Conservation (phyloP, 2,888 invertebrate species). For the Drosophila antonietae region DNA sequence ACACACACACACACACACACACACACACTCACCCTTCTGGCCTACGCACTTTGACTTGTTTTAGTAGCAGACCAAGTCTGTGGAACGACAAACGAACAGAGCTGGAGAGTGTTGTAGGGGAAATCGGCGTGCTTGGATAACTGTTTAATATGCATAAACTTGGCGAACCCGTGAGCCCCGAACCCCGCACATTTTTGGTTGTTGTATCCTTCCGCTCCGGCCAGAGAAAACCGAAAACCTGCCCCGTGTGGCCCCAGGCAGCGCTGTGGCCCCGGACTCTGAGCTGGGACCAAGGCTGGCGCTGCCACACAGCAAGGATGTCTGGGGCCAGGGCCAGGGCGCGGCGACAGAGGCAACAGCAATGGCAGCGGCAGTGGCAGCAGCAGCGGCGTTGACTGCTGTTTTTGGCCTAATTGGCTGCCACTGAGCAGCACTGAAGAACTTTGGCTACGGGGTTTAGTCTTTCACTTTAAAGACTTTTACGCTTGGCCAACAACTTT, state of each 20-base stretch:
- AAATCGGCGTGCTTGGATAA: slow-evolving; percentile 57
- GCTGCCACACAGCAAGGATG: neutral
- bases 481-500: slow-evolving; percentile 21
- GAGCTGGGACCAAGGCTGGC: slow-evolving; percentile 6
- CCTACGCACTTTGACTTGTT: slow-evolving; percentile 24
- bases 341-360: neutral
- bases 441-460: slow-evolving; percentile 51
- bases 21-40: neutral
- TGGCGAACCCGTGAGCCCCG: slow-evolving; percentile 34
- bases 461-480: slow-evolving; percentile 35
- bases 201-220: slow-evolving; percentile 45
- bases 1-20: neutral
- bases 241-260: slow-evolving; percentile 42
- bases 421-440: slow-evolving; percentile 59
- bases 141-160: slow-evolving; percentile 80
- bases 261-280: slow-evolving; percentile 12
- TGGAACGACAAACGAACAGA: neutral
- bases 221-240: slow-evolving; percentile 32
- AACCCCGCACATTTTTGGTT: slow-evolving; percentile 40
- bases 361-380: neutral
- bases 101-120: neutral
- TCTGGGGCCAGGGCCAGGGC: neutral
- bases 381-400: slow-evolving; percentile 27
- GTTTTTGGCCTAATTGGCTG: slow-evolving; percentile 74
- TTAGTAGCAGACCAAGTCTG: slow-evolving; percentile 16